Evolutionary conservation across 2,888 invertebrate species (phyloP), one percentile per base, ranked within the genome.

Genomic region (Uloborus plumipes): DNA sequence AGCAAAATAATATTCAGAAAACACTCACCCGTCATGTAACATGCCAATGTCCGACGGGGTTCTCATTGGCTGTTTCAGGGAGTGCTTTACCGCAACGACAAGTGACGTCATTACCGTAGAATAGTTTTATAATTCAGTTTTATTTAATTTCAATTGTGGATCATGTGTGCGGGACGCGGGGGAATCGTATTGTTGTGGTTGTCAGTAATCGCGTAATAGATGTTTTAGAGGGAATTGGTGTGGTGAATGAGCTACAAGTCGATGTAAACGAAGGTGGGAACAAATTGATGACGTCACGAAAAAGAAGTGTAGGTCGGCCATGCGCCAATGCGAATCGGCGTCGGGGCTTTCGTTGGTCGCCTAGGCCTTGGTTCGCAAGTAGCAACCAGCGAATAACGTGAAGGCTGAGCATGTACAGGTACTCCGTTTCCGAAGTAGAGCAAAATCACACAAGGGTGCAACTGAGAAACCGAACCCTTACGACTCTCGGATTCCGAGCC

Each of bases 1-100:
- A 89, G 89, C 89, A 88, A 89, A 90, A 90, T 89, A 90, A 89
- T 89, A 89, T 89, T 90, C 89, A 88, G 89, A 89, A 89, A 89
- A 90, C 90, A 90, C 90, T 90, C 90, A 90, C 90, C 88, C 89
- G 89, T 89, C 90, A 89, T 89, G 89, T 88, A 88, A 88, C 88
- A 88, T 88, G 88, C 89, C 88, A 88, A 87, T 88, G 88, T 86
- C 86, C 87, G 87, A 87, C 87, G 89, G 89, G 89, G 89, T 87
- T 88, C 87, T 86, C 88, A 88, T 86, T 87, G 87, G 86, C 85
- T 85, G 85, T 82, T 86, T 75, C 88, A 89, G 84, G 88, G 88
- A 86, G 86, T 77, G 85, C 86, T 86, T 87, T 88, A 86, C 88
- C 88, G 88, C 88, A 87, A 88, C 88, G 88, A 88, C 87, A 85